Conservation (phyloP, 1,140 invertebrate species). For the Latrodectus geometricus region DNA sequence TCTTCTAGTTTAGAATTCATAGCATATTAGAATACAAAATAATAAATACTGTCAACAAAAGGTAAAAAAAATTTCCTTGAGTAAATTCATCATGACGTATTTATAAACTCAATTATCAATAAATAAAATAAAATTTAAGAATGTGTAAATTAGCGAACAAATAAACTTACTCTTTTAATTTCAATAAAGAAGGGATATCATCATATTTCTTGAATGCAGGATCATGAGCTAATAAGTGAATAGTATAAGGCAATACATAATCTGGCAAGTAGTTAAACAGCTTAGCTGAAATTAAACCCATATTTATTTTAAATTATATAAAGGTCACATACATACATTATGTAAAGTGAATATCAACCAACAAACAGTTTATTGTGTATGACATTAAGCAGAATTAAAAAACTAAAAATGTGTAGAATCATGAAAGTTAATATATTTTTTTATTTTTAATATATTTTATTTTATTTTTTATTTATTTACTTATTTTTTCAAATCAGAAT, state of each 20-base stretch:
- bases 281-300: slow-evolving; percentile 44
- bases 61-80: not conserved
- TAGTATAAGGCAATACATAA: slow-evolving; percentile 95
- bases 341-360: no score
- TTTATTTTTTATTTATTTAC: no score
- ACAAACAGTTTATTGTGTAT: no score
- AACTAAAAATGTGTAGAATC: no score
- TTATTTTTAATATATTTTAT: no score
- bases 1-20: no score
- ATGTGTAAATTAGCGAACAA: slow-evolving; percentile 3
- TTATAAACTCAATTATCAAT: not conserved
- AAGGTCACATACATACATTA: no score
- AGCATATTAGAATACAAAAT: no score
- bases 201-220: slow-evolving; percentile 83
- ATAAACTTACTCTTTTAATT: slow-evolving; percentile 65
- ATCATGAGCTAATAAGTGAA: slow-evolving; percentile 92
- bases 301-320: not conserved
- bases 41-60: no score
- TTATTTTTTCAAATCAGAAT: no score
- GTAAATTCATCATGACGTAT: not conserved
- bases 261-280: slow-evolving; percentile 77
- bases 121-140: not conserved
- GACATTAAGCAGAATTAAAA: no score
- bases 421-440: no score
- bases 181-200: slow-evolving; percentile 76